Evolutionary conservation across 2,888 invertebrate genomes (phyloP), one percentile per base, ranked within the genome.

Genomic region (Cantharis rustica): DNA sequence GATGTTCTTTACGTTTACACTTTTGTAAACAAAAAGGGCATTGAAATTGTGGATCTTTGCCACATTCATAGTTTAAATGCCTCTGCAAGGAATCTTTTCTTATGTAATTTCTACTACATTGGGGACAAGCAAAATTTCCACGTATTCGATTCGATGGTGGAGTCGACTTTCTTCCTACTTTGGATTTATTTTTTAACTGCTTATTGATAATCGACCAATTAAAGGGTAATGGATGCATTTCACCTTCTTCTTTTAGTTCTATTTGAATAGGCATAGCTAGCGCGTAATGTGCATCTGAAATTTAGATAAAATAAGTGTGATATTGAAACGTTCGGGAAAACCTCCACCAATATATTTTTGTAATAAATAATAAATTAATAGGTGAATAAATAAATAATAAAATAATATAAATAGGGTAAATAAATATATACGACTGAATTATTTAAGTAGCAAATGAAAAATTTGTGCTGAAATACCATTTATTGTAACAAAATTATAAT

Each of bases 41-140:
- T 86, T 92, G 92, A 89, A 92, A 93, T 85, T 92, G 91, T 16
- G 93, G 93, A 82, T 91, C 91, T 86, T 92, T 93, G 81, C 92
- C 92, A 86, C 95, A 95, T 86, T 95, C 95, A 88, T 93, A 93
- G 84, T 92, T 93, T 84, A 93, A 90, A 87, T 95, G 95, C 76
- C 95, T 91, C 86, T 93, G 94, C 77, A 95, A 88, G 13, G 94
- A 94, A 81, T 94, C 93, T 86, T 94, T 94, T 86, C 93, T 91
- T 86, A 93, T 93, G 90, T 96, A 96, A 79, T 92, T 92, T 88
- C 95, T 95, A 75, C 93, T 93, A 87, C 96, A 96, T 82, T 90
- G 90, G 79, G 90, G 90, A 88, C 94, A 94, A 79, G 90, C 84
- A 85, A 90, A 90, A 82, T 90, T 89, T 3, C 88, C 88, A 64